phyloP scores from a whole-genome alignment of 1,140 invertebrate species.

The Drosophila neocordata region DNA sequence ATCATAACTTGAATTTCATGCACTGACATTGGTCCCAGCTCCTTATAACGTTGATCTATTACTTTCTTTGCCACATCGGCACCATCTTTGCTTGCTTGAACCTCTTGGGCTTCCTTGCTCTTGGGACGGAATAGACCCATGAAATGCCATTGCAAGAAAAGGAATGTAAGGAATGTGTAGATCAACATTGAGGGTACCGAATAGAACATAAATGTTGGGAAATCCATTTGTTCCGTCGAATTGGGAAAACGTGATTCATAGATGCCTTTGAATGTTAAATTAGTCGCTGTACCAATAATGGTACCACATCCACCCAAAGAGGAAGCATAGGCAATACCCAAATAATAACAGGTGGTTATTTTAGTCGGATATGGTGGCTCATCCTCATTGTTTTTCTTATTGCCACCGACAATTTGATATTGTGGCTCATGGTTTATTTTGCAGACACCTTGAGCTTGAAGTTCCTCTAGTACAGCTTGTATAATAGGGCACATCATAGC shows the following conservation, averaged over 20 bases:
- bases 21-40: constrained; percentile 91
- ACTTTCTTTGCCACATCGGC: constrained; percentile 87
- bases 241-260: constrained; percentile 85
- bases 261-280: constrained; percentile 92
- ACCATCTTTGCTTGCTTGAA: constrained; percentile 85
- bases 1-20: constrained; percentile 90
- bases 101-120: constrained; percentile 85
- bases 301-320: constrained; percentile 93
- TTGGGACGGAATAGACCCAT: constrained; percentile 88
- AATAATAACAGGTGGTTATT: constrained; percentile 88
- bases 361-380: constrained; percentile 85
- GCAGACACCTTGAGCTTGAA: constrained; percentile 88
- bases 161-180: constrained; percentile 88
- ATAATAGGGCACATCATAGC: constrained; percentile 95
- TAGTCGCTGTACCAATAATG: constrained; percentile 94
- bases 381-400: constrained; percentile 82
- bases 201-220: constrained; percentile 90
- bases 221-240: constrained; percentile 86
- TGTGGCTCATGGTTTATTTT: constrained; percentile 85
- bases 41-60: constrained; percentile 88
- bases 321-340: constrained; percentile 92
- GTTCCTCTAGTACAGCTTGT: constrained; percentile 88
- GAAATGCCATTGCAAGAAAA: constrained; percentile 89
- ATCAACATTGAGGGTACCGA: constrained; percentile 87
- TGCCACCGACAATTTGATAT: constrained; percentile 82